Base-by-base conservation (phyloP, 2,113 vertebrate genomes). In the Rousettus leschenaultii region DNA sequence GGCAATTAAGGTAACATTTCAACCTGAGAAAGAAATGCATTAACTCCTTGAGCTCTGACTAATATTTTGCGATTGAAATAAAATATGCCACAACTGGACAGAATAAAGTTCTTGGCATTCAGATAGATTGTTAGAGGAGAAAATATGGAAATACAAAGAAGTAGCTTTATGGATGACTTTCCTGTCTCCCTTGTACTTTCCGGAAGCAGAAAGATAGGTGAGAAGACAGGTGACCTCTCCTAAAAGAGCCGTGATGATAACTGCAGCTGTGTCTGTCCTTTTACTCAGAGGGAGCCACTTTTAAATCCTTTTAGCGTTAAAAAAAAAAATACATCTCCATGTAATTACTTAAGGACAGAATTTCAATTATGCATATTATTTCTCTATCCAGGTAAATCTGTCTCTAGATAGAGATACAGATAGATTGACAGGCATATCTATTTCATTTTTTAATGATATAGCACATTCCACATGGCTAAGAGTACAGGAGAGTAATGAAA, bases 1-100 rank as follows among this genome's bases (percentile, higher is more conserved):
- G 88, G 97, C 89, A 89, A 30, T 98, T 97, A 98, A 97, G 97
- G 55, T 51, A 53, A 66, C 43, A 19, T 92, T 96, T 98, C 85
- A 84, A n/a, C 75, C 53, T 51, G 57, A 86, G 96, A 87, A 70
- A 80, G 83, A 83, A 98, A 91, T 94, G 21, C 0, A 2, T 96
- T 93, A 95, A 95, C 96, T 97, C 83, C 75, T 97, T 93, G 61
- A 91, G 87, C 35, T 88, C 96, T 63, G 38, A 70, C 63, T 53
- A 73, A 85, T 26, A 14, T 87, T 92, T 91, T 91, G 82, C 18
- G 57, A 1, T 3, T 13, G 75, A 83, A 97, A 89, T 90, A 65
- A 90, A 82, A 78, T 73, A 53, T 7, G 26, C 35, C 7, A 8
- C 45, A 84, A 48, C 28, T 57, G 9, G 33, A 68, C 51, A 43